Percentiles rank a stretch among this genome's conserved stretches.
These are phyloP conservation scores for Sapajus apella DNA, from an alignment of 2,113 vertebrate species.

Conservation along the genomic window DNA sequence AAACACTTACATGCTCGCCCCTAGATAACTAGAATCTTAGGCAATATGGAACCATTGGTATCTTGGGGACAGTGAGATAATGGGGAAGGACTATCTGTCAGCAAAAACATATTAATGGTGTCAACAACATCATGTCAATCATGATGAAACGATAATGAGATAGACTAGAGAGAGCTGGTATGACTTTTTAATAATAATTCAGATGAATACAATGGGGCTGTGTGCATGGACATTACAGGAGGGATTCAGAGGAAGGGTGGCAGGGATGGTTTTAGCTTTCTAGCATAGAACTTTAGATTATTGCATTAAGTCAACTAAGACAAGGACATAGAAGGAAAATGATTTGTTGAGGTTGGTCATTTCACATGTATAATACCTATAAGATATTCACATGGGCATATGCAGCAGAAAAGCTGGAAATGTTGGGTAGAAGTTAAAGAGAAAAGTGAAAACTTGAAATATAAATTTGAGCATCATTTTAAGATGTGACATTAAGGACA, in stretches of 20 bases:
- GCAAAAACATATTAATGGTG: neutral
- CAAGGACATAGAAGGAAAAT: no score
- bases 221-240: rapidly evolving
- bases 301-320: neutral
- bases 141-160: neutral
- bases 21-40: neutral
- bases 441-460: neutral
- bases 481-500: neutral
- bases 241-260: neutral
- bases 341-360: neutral
- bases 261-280: neutral
- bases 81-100: neutral
- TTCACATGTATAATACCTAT: neutral
- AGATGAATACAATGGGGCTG: rapidly evolving
- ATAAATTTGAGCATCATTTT: neutral
- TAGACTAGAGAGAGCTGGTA: rapidly evolving
- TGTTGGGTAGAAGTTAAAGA: neutral
- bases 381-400: neutral
- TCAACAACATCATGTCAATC: neutral
- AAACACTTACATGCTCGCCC: neutral
- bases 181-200: neutral
- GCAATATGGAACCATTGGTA: neutral
- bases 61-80: neutral
- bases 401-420: neutral
- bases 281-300: neutral